Conservation (phyloP, 2,797 vertebrate genomes). For the Argya squamiceps region DNA sequence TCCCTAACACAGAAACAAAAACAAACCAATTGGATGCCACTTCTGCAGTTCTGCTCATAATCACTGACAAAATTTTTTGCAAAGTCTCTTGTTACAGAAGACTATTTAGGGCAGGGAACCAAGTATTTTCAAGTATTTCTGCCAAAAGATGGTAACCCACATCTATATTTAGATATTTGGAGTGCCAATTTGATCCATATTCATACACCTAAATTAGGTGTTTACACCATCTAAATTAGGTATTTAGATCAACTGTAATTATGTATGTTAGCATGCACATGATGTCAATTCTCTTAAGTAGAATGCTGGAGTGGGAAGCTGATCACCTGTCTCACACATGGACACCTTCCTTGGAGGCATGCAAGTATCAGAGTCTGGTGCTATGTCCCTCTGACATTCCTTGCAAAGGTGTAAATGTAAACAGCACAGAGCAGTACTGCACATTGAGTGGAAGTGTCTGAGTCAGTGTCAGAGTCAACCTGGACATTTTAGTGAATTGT, state of each 20-base stretch:
- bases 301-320: neutral
- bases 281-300: neutral
- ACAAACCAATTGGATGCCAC: neutral
- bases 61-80: neutral
- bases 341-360: neutral
- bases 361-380: neutral
- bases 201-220: neutral
- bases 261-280: neutral
- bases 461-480: neutral
- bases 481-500: neutral
- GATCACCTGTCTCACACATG: neutral
- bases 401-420: neutral
- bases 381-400: neutral
- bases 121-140: neutral
- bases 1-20: neutral
- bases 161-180: neutral
- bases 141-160: neutral
- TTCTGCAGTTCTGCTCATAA: neutral
- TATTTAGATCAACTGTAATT: neutral
- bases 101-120: neutral
- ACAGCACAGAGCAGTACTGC: neutral
- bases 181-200: neutral
- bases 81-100: neutral
- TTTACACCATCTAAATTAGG: neutral
- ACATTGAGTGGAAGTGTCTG: accelerated